These are phyloP conservation scores for Callosobruchus maculatus DNA, from an alignment of 2,888 invertebrate species.

Conservation along the genomic window DNA sequence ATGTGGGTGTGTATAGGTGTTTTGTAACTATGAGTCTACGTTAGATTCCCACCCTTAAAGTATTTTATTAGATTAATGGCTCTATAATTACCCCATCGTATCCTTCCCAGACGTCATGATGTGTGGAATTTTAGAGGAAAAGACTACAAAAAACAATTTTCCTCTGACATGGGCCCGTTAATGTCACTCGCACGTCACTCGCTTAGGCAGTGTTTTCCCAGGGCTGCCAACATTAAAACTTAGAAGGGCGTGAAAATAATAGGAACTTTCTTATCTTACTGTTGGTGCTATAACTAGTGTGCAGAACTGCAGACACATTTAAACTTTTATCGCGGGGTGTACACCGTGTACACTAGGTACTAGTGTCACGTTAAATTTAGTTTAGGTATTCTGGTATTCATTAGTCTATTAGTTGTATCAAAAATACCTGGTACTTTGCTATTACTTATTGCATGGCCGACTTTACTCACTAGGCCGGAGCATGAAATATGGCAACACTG, in stretches of 20 bases:
- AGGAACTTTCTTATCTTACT: too few species aligned
- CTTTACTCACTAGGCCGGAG: too few species aligned
- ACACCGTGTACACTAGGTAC: too few species aligned
- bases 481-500: too few species aligned
- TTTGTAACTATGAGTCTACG: not conserved
- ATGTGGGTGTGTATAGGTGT: not conserved
- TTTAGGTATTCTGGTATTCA: too few species aligned
- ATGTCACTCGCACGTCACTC: constrained; percentile 16
- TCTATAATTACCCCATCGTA: constrained; percentile 69
- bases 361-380: too few species aligned
- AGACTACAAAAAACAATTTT: constrained; percentile 22
- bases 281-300: too few species aligned
- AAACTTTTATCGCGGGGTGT: too few species aligned
- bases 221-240: not conserved
- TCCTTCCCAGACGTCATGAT: constrained; percentile 73
- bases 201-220: not conserved
- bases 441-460: too few species aligned
- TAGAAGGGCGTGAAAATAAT: not conserved
- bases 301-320: too few species aligned
- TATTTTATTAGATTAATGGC: not conserved
- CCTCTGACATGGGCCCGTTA: constrained; percentile 5
- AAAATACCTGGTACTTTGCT: too few species aligned
- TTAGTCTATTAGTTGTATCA: too few species aligned
- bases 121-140: constrained; percentile 48
- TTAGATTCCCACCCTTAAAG: not conserved